Evolutionary conservation across 2,888 invertebrate species (phyloP), one percentile per base, ranked within the genome.

Genomic region (Chaetoderma sp.): DNA sequence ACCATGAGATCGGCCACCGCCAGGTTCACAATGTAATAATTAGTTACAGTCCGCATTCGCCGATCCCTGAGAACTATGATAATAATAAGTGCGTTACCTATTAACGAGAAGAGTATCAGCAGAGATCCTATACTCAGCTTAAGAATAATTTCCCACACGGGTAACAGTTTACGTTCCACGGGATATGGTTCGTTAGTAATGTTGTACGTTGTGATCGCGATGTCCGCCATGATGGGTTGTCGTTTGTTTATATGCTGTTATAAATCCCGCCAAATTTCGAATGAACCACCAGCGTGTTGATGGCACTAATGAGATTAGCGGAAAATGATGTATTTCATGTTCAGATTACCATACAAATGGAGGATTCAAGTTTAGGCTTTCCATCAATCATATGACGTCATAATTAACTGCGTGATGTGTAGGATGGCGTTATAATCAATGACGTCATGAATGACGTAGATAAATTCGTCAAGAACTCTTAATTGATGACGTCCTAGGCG

Each of bases 21-120:
- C 58, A 84, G 68, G 59, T 84, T 84, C 8, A 84, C 82, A 50
- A 84, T 80, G 74, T 83, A 83, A 60, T 75, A 84, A 70, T 84
- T 84, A 25, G 84, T 84, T n/a, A 82, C 80, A 0, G 84, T 84
- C 56, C 74, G 71, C 83, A 84, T 82, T 23, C 78, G 72, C 44
- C 73, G 76, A 66, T 80, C 77, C 27, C 73, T 66, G 23, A 74
- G 66, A n/a, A 81, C 81, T 4, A 80, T 77, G 3, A 75, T 63
- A 27, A 80, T 79, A 18, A 80, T 75, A 42, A 81, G 57, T 27
- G 74, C 63, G 68, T 81, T 81, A 28, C 81, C 81, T 42, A 80
- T 71, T 27, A 80, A 56, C 2, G 80, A 77, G 44, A 78, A 65
- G 44, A 74, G 63, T 27, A 80, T 77, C 55, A 79, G 73, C 32